Evolutionary conservation across 2,113 vertebrate genomes (phyloP).

Genomic region (Saccopteryx bilineata): DNA sequence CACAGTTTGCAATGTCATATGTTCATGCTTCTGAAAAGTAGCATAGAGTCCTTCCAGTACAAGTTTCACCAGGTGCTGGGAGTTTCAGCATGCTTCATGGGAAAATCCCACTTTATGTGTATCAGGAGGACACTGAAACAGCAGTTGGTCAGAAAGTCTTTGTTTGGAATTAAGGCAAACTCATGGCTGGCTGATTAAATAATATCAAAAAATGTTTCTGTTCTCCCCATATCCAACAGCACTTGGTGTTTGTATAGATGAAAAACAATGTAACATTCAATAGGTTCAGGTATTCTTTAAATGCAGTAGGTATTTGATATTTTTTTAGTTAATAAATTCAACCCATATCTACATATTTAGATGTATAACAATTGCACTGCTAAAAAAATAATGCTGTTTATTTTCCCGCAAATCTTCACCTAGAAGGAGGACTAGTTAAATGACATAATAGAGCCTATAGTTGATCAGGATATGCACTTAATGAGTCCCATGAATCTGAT

Average conservation of each 20-base stretch:
- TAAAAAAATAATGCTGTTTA: background rate
- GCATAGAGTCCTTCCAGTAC: background rate
- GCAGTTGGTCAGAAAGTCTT: background rate
- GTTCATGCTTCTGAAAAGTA: background rate
- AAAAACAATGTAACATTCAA: constrained; percentile 34
- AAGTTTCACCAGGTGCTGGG: background rate
- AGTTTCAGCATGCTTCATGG: background rate
- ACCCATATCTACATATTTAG: background rate
- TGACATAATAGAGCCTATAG: background rate
- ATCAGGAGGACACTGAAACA: background rate
- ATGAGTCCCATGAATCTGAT: background rate
- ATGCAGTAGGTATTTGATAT: background rate
- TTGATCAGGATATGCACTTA: background rate
- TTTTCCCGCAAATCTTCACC: background rate
- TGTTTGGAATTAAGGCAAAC: constrained; percentile 33
- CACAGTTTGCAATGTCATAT: background rate
- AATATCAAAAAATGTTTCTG: constrained; percentile 48
- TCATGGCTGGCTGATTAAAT: constrained; percentile 33
- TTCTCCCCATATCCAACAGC: constrained; percentile 23
- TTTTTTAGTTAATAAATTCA: background rate
- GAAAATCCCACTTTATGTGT: background rate
- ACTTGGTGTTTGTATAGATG: background rate
- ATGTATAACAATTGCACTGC: background rate
- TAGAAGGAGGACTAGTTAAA: background rate
- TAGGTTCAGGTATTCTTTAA: constrained; percentile 22